Evolutionary conservation across 2,113 vertebrate species (phyloP).

Genomic region (Notothenia rossii): DNA sequence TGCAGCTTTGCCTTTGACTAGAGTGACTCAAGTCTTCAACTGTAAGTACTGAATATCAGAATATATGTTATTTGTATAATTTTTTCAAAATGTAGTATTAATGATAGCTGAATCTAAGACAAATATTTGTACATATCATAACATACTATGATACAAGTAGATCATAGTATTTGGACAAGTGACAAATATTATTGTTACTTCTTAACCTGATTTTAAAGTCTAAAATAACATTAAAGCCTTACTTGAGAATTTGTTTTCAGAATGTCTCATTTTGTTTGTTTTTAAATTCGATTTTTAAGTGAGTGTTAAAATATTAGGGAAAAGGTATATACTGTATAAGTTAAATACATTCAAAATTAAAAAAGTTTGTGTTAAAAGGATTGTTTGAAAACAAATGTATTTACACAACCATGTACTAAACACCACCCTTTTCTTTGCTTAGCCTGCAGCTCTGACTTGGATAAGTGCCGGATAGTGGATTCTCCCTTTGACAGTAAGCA

Average conservation of each 20-base stretch:
- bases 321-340: no score
- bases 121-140: neutral
- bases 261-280: no score
- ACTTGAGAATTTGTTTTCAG: neutral
- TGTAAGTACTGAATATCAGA: slow-evolving; percentile 47
- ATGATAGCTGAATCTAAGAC: neutral
- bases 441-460: neutral
- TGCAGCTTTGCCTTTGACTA: neutral
- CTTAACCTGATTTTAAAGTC: neutral
- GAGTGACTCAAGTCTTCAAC: slow-evolving; percentile 24
- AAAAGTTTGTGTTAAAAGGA: neutral
- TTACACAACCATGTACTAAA: no score
- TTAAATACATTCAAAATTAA: no score
- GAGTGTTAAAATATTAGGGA: neutral
- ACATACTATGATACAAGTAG: neutral
- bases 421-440: neutral
- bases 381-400: neutral
- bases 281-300: neutral
- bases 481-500: neutral
- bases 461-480: neutral
- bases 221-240: neutral
- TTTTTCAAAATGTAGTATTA: neutral
- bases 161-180: neutral
- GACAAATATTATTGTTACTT: neutral
- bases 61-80: neutral